A percentile compares a stretch with the other conserved stretches of the same genome.
phyloP scores from a whole-genome alignment of 1,140 invertebrate genomes.

The Kradibia gibbosae region DNA sequence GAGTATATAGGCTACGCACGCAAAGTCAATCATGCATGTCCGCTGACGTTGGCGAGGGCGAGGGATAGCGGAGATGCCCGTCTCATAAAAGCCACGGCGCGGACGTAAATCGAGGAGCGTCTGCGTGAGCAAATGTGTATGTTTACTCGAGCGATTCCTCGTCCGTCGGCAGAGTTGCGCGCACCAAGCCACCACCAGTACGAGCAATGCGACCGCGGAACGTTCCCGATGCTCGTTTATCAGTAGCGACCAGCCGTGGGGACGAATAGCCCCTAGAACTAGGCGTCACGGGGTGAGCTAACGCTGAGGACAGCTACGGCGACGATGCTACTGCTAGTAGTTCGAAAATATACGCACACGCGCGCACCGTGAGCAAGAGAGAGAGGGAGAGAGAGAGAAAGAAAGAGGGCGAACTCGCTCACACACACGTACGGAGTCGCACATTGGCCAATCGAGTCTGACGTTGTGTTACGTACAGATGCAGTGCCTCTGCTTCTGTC shows the following conservation, averaged over 20 bases:
- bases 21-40: background rate
- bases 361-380: slow-evolving; percentile 27
- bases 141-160: slow-evolving; percentile 29
- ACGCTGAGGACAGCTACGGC: background rate
- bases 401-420: slow-evolving; percentile 41
- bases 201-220: background rate
- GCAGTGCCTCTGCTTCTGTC: too few species aligned
- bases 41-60: slow-evolving; percentile 25
- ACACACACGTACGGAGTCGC: slow-evolving; percentile 32
- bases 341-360: background rate
- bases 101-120: slow-evolving; percentile 22
- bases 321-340: slow-evolving; percentile 14
- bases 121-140: slow-evolving; percentile 38
- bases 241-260: background rate
- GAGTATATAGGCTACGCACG: background rate
- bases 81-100: background rate
- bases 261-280: background rate
- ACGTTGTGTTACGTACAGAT: too few species aligned
- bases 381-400: too few species aligned
- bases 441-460: too few species aligned
- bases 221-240: background rate
- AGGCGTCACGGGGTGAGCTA: background rate
- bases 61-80: background rate
- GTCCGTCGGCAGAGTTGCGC: background rate
- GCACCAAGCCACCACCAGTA: background rate